Conservation (phyloP, 2,888 invertebrate genomes). For the Cephus runcator region DNA sequence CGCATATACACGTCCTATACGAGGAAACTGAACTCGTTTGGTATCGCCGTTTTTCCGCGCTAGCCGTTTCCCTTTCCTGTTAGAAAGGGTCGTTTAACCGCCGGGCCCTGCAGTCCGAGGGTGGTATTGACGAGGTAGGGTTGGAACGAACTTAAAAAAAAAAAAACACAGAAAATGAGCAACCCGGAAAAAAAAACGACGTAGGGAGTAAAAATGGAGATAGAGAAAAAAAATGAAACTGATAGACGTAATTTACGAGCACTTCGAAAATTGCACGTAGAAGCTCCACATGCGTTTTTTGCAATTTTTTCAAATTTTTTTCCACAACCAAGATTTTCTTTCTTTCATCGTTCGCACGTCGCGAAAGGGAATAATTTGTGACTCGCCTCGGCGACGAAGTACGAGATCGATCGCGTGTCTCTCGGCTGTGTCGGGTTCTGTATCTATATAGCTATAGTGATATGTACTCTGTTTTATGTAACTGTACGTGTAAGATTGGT, state of each 20-base stretch:
- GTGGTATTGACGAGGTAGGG: not conserved
- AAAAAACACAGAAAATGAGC: not conserved
- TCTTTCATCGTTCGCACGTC: not conserved
- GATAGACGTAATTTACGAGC: not conserved
- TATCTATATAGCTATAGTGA: not conserved
- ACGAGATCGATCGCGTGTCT: constrained; percentile 1
- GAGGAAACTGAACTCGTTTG: not conserved
- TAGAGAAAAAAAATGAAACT: not conserved
- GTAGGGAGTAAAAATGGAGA: not conserved
- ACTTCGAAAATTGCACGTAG: not conserved
- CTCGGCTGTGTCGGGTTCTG: not conserved
- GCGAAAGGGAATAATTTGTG: not conserved
- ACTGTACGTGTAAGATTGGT: not conserved
- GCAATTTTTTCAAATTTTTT: not conserved
- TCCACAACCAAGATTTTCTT: not conserved
- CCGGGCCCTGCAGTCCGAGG: not conserved
- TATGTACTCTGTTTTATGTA: not conserved
- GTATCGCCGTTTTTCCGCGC: not conserved
- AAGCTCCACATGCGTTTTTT: not conserved
- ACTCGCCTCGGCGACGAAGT: not conserved
- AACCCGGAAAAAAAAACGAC: not conserved
- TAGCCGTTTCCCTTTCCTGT: not conserved
- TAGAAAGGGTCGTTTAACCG: not conserved
- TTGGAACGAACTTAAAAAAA: not conserved
- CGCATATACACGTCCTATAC: too few species aligned